phyloP scores from a whole-genome alignment of 2,113 vertebrate genomes.

The Pelecanus crispus region DNA sequence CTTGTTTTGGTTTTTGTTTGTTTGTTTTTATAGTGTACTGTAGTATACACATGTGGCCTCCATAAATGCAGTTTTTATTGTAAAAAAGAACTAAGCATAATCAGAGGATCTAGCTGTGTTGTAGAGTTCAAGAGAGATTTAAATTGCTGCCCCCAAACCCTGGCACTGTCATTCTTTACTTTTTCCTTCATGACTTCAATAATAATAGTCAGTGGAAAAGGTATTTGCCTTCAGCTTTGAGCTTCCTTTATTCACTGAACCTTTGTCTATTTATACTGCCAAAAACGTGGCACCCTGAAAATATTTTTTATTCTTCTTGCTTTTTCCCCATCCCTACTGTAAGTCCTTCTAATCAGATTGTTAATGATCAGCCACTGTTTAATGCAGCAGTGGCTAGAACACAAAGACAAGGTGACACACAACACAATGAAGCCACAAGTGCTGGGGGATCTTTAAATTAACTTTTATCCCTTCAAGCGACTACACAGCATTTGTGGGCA shows the following conservation, averaged over 20 bases:
- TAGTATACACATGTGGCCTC: neutral
- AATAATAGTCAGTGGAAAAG: neutral
- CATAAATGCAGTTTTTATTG: neutral
- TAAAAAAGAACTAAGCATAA: neutral
- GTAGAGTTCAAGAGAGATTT: neutral
- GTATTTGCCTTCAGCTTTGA: neutral
- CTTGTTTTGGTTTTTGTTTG: neutral
- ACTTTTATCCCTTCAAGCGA: neutral
- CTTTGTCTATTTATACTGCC: neutral
- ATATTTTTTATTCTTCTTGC: neutral
- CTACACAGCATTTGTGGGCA: neutral
- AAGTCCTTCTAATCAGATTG: neutral
- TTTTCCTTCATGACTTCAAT: neutral
- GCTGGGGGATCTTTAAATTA: neutral
- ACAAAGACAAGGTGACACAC: neutral
- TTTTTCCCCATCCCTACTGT: neutral
- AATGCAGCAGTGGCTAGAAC: neutral
- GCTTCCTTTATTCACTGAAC: neutral
- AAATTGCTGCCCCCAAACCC: neutral
- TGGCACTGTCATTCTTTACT: neutral
- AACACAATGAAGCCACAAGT: neutral
- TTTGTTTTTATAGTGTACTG: neutral
- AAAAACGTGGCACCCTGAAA: neutral
- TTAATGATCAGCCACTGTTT: neutral
- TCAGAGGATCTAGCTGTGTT: neutral